Evolutionary conservation across 2,888 invertebrate genomes (phyloP), one percentile per base, ranked within the genome.

Genomic region (Drosophila greeni): DNA sequence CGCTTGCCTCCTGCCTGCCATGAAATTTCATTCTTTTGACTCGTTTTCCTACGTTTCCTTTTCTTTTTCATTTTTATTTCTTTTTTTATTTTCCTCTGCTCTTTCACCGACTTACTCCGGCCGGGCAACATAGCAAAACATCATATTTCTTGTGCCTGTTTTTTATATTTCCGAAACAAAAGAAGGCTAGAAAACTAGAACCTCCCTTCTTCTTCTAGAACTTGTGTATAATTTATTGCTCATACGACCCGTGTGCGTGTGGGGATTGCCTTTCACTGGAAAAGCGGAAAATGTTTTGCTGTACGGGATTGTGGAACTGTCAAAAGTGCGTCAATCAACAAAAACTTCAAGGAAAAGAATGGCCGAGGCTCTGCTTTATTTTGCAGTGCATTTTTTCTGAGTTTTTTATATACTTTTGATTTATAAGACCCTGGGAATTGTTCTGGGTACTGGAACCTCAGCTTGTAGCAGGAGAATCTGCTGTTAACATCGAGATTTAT

Each of bases 241-340:
- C 80, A 76, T 72, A 71, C 74, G 74, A 59, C 31, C 39, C 54
- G 57, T 70, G 56, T 67, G 62, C 40, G 43, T 53, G 59, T 61
- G 65, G 52, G 45, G 54, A 33, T 55, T 36, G 31, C n/a, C 24
- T 34, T 67, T 40, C 42, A 31, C 45, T 45, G 31, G 53, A 37
- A 65, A 43, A 58, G 60, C 68, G 54, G 61, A 65, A 70, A 66
- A 66, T 59, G 33, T 48, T 59, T 49, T 36, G 36, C 37, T 34
- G 61, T 66, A 52, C 39, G 66, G 66, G 80, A 78, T 71, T 80
- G 73, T 82, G 74, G 43, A 73, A 76, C 72, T 72, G 83, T 81
- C 79, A 81, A 82, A 85, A 78, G 74, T 64, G 72, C 82, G 84
- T 86, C 86, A 86, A 85, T 86, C 86, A 86, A 81, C 54, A 58